Percentiles rank a stretch among this genome's conserved stretches.
These are phyloP conservation scores for Sus scrofa DNA, from an alignment of 2,113 vertebrate genomes.

Conservation along the genomic window DNA sequence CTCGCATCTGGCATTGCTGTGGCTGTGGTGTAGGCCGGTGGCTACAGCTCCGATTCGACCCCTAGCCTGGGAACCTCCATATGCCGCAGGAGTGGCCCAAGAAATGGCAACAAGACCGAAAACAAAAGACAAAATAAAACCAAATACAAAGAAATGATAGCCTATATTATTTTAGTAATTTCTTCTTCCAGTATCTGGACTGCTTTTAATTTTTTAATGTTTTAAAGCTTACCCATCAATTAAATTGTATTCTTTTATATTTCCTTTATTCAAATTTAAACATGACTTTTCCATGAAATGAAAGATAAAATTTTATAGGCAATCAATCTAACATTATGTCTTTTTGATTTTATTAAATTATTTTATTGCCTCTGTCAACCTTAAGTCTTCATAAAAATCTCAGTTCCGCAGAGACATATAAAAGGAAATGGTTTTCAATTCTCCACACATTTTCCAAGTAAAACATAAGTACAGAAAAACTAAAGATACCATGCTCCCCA, in stretches of 20 bases:
- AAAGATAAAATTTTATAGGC: slow-evolving; percentile 52
- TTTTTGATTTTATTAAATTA: slow-evolving; percentile 32
- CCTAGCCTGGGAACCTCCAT: too few species aligned
- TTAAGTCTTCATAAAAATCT: slow-evolving; percentile 34
- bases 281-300: neutral
- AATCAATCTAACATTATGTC: neutral
- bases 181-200: slow-evolving; percentile 45
- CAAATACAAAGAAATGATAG: slow-evolving; percentile 86
- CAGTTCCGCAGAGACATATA: neutral
- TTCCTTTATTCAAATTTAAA: slow-evolving; percentile 45
- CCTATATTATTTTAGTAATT: slow-evolving; percentile 83
- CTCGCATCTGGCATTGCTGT: too few species aligned
- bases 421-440: slow-evolving; percentile 53
- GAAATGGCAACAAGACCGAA: too few species aligned
- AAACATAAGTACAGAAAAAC: slow-evolving; percentile 38
- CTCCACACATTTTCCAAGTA: slow-evolving; percentile 26
- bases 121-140: too few species aligned
- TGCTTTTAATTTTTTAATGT: slow-evolving; percentile 75
- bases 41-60: too few species aligned
- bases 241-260: slow-evolving; percentile 60
- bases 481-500: neutral
- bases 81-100: too few species aligned
- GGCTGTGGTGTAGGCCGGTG: too few species aligned
- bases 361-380: neutral
- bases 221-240: slow-evolving; percentile 51